Conservation (phyloP, 64 coral and sea anemone genomes). For the Montipora cactus region DNA sequence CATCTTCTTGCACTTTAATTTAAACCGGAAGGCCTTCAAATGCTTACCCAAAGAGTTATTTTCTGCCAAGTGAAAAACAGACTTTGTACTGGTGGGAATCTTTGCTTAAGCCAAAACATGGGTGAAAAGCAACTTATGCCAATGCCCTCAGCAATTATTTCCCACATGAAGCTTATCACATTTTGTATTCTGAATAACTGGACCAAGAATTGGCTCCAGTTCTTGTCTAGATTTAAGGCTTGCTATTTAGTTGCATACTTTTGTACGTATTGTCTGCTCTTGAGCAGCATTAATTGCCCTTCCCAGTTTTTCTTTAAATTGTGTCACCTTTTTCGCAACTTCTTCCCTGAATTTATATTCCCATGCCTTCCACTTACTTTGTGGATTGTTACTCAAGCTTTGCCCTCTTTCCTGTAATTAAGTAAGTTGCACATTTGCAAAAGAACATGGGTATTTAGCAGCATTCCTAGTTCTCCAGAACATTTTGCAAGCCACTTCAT, state of each 20-base stretch:
- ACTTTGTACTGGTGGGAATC: slow-evolving; percentile 51
- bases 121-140: slow-evolving; percentile 66
- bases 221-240: slow-evolving; percentile 72
- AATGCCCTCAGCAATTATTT: slow-evolving; percentile 67
- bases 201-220: slow-evolving; percentile 69
- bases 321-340: slow-evolving; percentile 53
- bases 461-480: too few relatives aligned
- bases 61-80: slow-evolving; percentile 58
- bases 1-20: slow-evolving; percentile 46
- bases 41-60: slow-evolving; percentile 40
- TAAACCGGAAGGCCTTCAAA: slow-evolving; percentile 57
- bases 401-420: too few relatives aligned
- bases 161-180: slow-evolving; percentile 61
- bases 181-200: slow-evolving; percentile 64
- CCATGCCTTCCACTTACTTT: too few relatives aligned
- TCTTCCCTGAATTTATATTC: too few relatives aligned
- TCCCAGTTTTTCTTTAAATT: slow-evolving; percentile 55
- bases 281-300: slow-evolving; percentile 71
- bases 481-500: too few relatives aligned
- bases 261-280: slow-evolving; percentile 51
- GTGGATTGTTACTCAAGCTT: too few relatives aligned
- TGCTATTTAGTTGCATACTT: slow-evolving; percentile 63
- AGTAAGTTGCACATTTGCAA: too few relatives aligned
- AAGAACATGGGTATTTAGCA: too few relatives aligned
- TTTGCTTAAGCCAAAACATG: slow-evolving; percentile 68